Base-by-base conservation (phyloP, 2,113 vertebrate genomes). In the Gulo gulo region DNA sequence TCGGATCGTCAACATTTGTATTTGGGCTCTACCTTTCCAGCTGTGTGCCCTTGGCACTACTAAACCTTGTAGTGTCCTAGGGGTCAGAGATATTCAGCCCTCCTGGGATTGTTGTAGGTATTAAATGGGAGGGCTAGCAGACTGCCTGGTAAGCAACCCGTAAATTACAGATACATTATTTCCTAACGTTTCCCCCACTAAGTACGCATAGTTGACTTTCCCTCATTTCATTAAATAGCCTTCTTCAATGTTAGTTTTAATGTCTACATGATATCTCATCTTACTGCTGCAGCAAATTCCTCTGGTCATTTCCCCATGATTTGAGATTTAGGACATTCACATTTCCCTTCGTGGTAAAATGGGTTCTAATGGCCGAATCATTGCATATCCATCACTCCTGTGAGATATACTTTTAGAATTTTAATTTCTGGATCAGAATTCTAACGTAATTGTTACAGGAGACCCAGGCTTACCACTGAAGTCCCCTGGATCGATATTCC, bases 371-470 rank as follows among this genome's bases (percentile, higher is more conserved):
- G 55, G 34, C 36, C 39, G 79, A 15, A 2, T 47, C 45, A 81
- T 95, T 76, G 45, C 29, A 47, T 65, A 86, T 15, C 20, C 21
- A 12, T 7, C 39, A 69, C 31, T 69, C 42, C 74, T 82, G 82
- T 67, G 85, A 94, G 76, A 61, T 31, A 34, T 12, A 61, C 45
- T 94, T 94, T 59, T 91, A 81, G 73, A 80, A 39, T 42, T 79
- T 88, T 73, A 50, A 91, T 82, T 65, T 92, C 29, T 50, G 7
- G 80, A 16, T 63, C 34, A 63, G 10, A 42, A 13, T 65, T 61
- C 81, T 86, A 57, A 95, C 57, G 57, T 42, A 18, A 42, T 65
- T 59, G 42, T 8, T 18, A 45, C 42, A 23, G 0, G 0, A 65
- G 23, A 16, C 42, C n/a, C 9, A 2, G 2, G 39, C 24, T 76